Evolutionary conservation across 2,888 invertebrate species (phyloP), one percentile per base, ranked within the genome.

Genomic region (Graphium colonna): DNA sequence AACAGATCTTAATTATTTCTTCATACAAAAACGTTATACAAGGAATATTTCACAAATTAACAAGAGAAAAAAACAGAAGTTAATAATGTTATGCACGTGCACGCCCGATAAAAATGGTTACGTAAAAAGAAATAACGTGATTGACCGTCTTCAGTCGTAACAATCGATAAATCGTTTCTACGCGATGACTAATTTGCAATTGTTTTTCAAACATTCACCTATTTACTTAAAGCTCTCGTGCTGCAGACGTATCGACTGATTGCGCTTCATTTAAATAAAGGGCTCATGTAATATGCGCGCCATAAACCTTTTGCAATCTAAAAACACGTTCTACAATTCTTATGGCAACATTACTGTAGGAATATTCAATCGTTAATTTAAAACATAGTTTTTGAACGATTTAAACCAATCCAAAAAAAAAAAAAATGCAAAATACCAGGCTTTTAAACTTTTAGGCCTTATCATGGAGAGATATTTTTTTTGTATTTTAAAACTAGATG

Each of bases 1-100:
- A 64, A 68, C 65, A 63, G 68, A 62, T 60, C 56, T 57, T 36
- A 36, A 36, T 36, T 36, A n/a, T 12, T 36, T 3, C 36, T 12
- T 36, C 13, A 12, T 36, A 3, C 13, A 36, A 7, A 31, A 9
- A 31, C 5, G 31, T 31, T 31, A 36, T 3, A 36, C 36, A 13
- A 36, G 36, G n/a, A 36, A 36, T 12, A 36, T 36, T 51, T 21
- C 26, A 40, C 28, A 28, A 15, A 39, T 26, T 9, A 55, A 45
- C n/a, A n/a, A n/a, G n/a, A 38, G 7, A 21, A 13, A 44, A 33
- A 42, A 21, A 13, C 12, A 21, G 10, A 26, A 21, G n/a, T 31
- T 31, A 31, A 31, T 31, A 31, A 12, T 13, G 13, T 36, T 13
- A 36, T 36, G 13, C 36, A 13, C 36, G 13, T 36, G 36, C 12